These are phyloP conservation scores for Sarcophaga carnaria DNA, from an alignment of 2,888 invertebrate species.

Conservation along the genomic window DNA sequence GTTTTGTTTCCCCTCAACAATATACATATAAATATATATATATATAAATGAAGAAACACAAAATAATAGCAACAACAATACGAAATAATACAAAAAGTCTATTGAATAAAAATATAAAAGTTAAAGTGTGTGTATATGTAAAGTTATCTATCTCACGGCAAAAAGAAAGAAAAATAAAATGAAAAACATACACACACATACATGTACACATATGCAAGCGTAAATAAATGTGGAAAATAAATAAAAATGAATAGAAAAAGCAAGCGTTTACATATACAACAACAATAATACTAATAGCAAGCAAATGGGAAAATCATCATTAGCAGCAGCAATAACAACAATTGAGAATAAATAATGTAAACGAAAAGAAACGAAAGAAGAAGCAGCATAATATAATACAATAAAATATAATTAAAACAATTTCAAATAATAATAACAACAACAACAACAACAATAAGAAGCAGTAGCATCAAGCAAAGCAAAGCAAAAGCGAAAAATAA, in stretches of 20 bases:
- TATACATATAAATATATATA: not conserved
- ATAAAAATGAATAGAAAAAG: conserved; percentile 22
- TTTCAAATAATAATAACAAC: conserved; percentile 50
- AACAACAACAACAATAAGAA: conserved; percentile 15
- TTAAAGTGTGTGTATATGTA: conserved; percentile 27
- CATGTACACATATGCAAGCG: conserved; percentile 6
- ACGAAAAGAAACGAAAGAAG: not conserved
- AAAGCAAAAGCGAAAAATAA: conserved; percentile 44
- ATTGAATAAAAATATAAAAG: conserved; percentile 39
- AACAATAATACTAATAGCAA: conserved; percentile 46
- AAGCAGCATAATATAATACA: conserved; percentile 60
- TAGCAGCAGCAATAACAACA: conserved; percentile 47
- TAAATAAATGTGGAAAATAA: conserved; percentile 5
- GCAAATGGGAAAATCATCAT: conserved; percentile 38
- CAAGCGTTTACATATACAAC: conserved; percentile 27
- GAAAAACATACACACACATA: conserved; percentile 46
- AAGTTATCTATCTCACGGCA: conserved; percentile 39
- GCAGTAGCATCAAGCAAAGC: conserved; percentile 2
- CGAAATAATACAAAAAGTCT: conserved; percentile 10
- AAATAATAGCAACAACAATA: conserved; percentile 44
- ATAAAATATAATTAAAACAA: conserved; percentile 64
- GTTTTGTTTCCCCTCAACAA: conserved; percentile 49
- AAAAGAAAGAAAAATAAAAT: conserved; percentile 16
- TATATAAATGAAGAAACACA: conserved; percentile 54
- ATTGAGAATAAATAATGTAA: conserved; percentile 15